phyloP scores from a whole-genome alignment of 2,888 invertebrate species.

The Perizoma affinitatum region DNA sequence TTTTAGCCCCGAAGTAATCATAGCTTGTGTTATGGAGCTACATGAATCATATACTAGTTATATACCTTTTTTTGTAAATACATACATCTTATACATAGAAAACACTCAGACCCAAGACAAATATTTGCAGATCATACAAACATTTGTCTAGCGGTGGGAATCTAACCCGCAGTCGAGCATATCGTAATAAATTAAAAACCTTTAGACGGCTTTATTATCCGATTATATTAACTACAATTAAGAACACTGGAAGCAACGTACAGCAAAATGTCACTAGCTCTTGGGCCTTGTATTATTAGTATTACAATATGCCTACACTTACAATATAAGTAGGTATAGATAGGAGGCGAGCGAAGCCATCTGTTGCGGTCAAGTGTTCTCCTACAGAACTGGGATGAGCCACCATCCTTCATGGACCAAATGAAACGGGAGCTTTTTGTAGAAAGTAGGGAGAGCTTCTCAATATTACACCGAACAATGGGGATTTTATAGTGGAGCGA shows the following conservation, averaged over 20 bases:
- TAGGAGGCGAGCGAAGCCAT: slow-evolving; percentile 61
- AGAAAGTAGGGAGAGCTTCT: slow-evolving; percentile 20
- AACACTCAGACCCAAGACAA: no score
- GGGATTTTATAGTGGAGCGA: slow-evolving; percentile 21
- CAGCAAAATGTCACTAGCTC: background rate
- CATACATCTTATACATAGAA: no score
- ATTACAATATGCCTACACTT: slow-evolving; percentile 16
- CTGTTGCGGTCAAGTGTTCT: slow-evolving; percentile 75
- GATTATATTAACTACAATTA: background rate
- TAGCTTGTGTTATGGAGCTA: no score
- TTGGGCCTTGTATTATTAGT: slow-evolving; percentile 11
- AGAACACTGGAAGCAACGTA: background rate
- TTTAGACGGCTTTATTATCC: background rate
- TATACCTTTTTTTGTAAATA: no score
- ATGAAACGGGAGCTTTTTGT: slow-evolving; percentile 52
- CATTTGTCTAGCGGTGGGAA: no score
- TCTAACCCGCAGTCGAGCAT: no score
- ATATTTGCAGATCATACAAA: no score
- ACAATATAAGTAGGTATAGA: slow-evolving; percentile 35
- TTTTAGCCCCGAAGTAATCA: no score
- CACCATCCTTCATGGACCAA: slow-evolving; percentile 64
- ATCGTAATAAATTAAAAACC: no score
- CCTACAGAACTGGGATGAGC: slow-evolving; percentile 60
- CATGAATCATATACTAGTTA: no score
- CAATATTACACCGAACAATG: slow-evolving; percentile 28